Conservation (phyloP, 2,888 invertebrate genomes). For the Rhynchonema sp. region DNA sequence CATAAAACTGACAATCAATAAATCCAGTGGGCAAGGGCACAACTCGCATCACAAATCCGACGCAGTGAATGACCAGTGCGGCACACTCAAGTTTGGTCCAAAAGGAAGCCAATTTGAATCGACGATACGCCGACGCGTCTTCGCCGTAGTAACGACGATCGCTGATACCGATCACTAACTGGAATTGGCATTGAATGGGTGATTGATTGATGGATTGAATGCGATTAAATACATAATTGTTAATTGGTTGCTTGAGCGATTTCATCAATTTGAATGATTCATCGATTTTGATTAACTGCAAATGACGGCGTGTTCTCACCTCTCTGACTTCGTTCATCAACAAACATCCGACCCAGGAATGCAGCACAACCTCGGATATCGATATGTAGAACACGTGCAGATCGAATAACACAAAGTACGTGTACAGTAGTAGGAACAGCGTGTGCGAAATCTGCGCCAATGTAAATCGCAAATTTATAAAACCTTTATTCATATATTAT, state of each 20-base stretch:
- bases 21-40: neutral
- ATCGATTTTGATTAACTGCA: no score
- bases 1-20: no score
- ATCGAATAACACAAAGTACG: conserved; percentile 31
- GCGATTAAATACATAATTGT: no score
- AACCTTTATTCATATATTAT: no score
- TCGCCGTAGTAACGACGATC: no score
- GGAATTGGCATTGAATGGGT: no score
- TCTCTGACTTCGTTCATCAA: neutral
- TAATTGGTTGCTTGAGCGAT: no score
- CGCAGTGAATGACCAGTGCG: neutral
- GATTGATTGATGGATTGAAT: no score
- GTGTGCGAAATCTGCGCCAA: conserved; percentile 28
- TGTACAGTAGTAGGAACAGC: conserved; percentile 27
- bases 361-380: conserved; percentile 24
- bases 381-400: conserved; percentile 19
- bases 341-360: conserved; percentile 24
- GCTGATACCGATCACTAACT: no score
- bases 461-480: no score
- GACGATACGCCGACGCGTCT: neutral
- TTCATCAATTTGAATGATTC: no score
- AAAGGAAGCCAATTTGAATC: neutral
- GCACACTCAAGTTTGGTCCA: neutral
- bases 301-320: no score
- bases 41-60: neutral